Percentiles rank a stretch among this genome's conserved stretches.
Conservation (phyloP, 2,797 vertebrate genomes). For the Stomatorhinus walkeri region DNA sequence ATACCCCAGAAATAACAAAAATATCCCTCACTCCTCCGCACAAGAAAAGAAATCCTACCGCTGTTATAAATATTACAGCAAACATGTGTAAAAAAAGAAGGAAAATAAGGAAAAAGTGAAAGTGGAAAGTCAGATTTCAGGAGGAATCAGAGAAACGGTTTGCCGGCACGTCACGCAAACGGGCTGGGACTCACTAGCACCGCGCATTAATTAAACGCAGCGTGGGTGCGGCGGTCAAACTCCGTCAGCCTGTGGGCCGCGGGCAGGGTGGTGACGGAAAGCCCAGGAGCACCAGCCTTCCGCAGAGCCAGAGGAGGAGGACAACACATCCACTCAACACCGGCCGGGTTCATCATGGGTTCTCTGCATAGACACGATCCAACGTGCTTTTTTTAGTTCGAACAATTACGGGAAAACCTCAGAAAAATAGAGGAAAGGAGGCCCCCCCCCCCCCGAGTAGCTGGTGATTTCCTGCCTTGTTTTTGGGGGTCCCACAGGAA, state of each 20-base stretch:
- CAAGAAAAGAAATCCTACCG: background rate
- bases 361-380: conserved; percentile 43
- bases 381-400: conserved; percentile 37
- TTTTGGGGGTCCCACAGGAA: conserved; percentile 25
- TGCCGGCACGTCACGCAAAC: background rate
- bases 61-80: background rate
- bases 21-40: conserved; percentile 12
- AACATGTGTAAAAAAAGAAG: background rate
- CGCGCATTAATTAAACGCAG: background rate
- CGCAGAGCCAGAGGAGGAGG: too few relatives aligned
- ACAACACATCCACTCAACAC: conserved; percentile 46
- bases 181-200: background rate
- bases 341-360: conserved; percentile 34
- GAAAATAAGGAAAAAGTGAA: background rate
- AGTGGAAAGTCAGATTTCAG: background rate
- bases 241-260: background rate
- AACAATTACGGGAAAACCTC: conserved; percentile 54
- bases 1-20: conserved; percentile 15
- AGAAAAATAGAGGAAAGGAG: conserved; percentile 15
- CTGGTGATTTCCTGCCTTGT: conserved; percentile 29
- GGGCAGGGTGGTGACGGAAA: conserved; percentile 26
- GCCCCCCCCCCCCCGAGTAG: conserved; percentile 36
- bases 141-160: background rate
- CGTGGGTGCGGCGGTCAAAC: background rate
- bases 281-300: too few relatives aligned